A percentile compares a stretch with the other conserved stretches of the same genome.
phyloP scores from a whole-genome alignment of 2,888 invertebrate species.

The Blera fallax region DNA sequence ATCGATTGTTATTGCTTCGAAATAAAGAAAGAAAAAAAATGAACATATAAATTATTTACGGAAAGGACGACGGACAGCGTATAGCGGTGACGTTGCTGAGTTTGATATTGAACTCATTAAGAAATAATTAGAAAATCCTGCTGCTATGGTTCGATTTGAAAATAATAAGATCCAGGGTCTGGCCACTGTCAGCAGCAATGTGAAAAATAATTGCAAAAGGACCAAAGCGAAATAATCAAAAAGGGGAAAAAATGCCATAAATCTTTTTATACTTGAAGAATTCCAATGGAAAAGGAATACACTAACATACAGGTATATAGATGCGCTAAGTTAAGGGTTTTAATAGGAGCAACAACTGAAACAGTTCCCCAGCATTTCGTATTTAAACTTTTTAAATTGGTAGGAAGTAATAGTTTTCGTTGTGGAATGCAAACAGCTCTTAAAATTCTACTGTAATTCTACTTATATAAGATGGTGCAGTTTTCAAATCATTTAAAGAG shows the following conservation, averaged over 20 bases:
- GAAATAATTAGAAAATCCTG: slow-evolving; percentile 71
- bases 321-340: no score
- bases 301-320: neutral
- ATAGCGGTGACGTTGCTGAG: slow-evolving; percentile 46
- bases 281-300: neutral
- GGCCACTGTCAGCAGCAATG: slow-evolving; percentile 42
- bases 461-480: no score
- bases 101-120: slow-evolving; percentile 71
- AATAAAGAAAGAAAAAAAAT: slow-evolving; percentile 16
- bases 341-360: no score
- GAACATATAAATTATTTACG: slow-evolving; percentile 71
- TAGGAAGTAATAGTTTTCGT: no score
- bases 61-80: slow-evolving; percentile 39
- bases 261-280: slow-evolving; percentile 8
- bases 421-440: no score
- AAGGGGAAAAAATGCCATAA: slow-evolving; percentile 19
- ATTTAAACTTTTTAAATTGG: no score
- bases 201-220: slow-evolving; percentile 27
- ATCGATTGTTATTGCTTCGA: slow-evolving; percentile 70
- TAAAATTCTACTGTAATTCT: no score
- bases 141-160: slow-evolving; percentile 49
- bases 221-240: neutral
- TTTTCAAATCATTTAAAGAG: no score
- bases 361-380: no score
- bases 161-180: slow-evolving; percentile 30